A percentile compares a stretch with the other conserved stretches of the same genome.
Conservation (phyloP, 64 coral and sea anemone genomes). For the Cladopsammia gracilis region DNA sequence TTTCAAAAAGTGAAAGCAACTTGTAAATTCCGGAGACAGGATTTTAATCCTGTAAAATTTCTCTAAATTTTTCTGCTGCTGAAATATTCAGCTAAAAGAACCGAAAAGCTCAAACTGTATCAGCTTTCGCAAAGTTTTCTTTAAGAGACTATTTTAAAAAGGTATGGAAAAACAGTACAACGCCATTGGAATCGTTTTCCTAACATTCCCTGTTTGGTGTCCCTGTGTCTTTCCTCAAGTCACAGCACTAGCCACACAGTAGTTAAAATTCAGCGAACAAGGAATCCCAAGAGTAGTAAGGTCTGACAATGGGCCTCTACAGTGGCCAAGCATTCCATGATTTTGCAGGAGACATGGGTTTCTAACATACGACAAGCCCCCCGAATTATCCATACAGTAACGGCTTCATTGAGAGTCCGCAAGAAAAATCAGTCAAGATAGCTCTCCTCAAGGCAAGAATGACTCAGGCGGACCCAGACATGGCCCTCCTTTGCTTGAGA, state of each 20-base stretch:
- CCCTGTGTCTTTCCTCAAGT: too few relatives aligned
- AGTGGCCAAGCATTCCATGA: background rate
- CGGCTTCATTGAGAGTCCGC: slow-evolving; percentile 71
- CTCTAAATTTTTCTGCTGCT: too few relatives aligned
- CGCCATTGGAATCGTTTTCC: too few relatives aligned
- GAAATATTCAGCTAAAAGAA: too few relatives aligned
- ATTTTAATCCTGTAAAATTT: too few relatives aligned
- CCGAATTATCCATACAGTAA: slow-evolving; percentile 20
- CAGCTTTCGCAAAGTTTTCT: too few relatives aligned
- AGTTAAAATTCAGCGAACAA: slow-evolving; percentile 61
- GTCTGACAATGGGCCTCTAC: slow-evolving; percentile 36
- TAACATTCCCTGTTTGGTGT: too few relatives aligned
- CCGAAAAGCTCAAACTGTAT: too few relatives aligned
- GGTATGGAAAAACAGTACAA: too few relatives aligned
- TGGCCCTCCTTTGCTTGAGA: slow-evolving; percentile 49
- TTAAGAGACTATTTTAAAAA: too few relatives aligned
- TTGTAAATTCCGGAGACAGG: too few relatives aligned
- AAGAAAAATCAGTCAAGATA: slow-evolving; percentile 67
- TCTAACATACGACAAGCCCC: slow-evolving; percentile 37
- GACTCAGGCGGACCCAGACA: slow-evolving; percentile 44
- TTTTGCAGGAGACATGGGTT: background rate
- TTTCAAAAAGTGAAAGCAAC: too few relatives aligned
- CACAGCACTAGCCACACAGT: slow-evolving; percentile 52
- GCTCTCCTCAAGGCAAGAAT: slow-evolving; percentile 62
- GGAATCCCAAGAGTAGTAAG: slow-evolving; percentile 45